Conservation (phyloP, 2,888 invertebrate species). For the Hecatera dysodea region DNA sequence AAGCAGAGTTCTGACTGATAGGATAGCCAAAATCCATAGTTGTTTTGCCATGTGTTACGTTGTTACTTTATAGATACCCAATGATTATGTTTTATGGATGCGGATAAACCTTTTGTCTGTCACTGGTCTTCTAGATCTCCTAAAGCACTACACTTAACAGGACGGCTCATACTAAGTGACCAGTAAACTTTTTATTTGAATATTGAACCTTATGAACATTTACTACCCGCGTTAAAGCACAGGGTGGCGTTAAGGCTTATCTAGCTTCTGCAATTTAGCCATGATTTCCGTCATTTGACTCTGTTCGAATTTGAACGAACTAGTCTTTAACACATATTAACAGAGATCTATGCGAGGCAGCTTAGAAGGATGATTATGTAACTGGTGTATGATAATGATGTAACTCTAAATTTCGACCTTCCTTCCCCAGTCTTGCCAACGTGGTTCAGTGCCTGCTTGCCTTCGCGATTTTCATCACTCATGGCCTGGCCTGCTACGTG, state of each 20-base stretch:
- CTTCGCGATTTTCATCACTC: slow-evolving; percentile 96
- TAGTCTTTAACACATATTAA: background rate
- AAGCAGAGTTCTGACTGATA: background rate
- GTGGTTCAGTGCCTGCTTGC: slow-evolving; percentile 94
- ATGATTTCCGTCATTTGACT: background rate
- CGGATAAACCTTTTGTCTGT: background rate
- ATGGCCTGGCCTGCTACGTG: slow-evolving; percentile 98
- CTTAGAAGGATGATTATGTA: too few relatives aligned
- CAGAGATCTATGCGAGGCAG: background rate
- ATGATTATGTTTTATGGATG: background rate
- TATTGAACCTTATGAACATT: too few relatives aligned
- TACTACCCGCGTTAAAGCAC: too few relatives aligned
- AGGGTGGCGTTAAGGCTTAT: too few relatives aligned
- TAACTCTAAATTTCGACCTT: background rate
- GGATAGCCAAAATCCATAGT: background rate
- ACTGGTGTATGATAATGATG: background rate
- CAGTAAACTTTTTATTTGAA: too few relatives aligned
- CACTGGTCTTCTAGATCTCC: background rate
- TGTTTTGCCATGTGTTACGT: background rate
- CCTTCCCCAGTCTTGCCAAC: slow-evolving; percentile 91
- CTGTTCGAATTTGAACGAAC: background rate
- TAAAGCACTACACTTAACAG: background rate
- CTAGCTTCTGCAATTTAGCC: background rate
- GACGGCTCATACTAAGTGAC: background rate
- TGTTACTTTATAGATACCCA: background rate